Conservation (phyloP, 2,797 vertebrate genomes). For the Oophaga sylvatica region DNA sequence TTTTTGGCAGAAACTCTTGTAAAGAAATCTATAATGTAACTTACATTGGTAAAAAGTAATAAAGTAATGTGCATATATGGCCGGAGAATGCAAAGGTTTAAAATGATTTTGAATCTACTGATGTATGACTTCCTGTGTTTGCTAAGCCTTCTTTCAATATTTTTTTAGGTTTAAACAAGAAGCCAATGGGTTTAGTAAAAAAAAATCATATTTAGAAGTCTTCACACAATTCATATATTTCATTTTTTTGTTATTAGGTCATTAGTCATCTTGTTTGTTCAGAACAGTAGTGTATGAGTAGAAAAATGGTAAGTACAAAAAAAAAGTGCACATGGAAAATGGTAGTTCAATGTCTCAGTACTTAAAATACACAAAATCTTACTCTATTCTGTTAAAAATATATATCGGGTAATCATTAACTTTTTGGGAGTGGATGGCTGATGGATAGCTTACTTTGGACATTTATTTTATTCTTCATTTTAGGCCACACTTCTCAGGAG, state of each 20-base stretch:
- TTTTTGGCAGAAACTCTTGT: slow-evolving; percentile 77
- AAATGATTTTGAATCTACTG: background rate
- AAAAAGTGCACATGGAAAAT: background rate
- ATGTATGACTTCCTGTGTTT: background rate
- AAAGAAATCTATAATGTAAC: slow-evolving; percentile 74
- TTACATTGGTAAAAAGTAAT: slow-evolving; percentile 74
- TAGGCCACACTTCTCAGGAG: too few species aligned
- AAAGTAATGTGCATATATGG: slow-evolving; percentile 69
- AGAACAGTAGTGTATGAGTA: background rate
- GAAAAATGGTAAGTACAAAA: background rate
- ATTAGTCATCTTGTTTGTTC: background rate
- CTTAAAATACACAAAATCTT: too few species aligned
- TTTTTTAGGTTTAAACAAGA: background rate
- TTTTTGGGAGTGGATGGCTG: too few species aligned
- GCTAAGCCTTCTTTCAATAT: background rate
- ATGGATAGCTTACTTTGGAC: too few species aligned
- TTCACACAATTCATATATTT: background rate
- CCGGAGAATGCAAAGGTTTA: slow-evolving; percentile 7
- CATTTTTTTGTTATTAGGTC: background rate
- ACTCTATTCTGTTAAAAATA: too few species aligned
- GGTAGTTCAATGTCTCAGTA: too few species aligned
- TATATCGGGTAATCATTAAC: too few species aligned
- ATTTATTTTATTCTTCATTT: too few species aligned
- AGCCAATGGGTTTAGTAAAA: background rate
- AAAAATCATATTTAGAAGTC: background rate